phyloP scores from a whole-genome alignment of 2,113 vertebrate species.

The Hepsetus odoe region DNA sequence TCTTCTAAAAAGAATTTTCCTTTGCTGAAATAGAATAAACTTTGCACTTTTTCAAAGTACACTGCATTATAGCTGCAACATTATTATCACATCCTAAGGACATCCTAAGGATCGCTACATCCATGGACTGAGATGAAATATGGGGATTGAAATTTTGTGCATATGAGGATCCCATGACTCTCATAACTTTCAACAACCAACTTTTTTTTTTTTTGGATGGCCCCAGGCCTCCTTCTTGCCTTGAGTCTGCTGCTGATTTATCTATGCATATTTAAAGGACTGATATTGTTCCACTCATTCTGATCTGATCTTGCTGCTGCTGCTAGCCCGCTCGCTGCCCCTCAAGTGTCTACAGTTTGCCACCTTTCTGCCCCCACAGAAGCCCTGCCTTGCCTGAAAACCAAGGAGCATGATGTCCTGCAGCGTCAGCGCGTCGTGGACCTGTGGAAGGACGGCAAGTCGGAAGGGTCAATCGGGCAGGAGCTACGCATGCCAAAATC shows the following conservation, averaged over 20 bases:
- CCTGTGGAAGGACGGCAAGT: constrained; percentile 83
- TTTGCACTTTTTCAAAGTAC: constrained; percentile 17
- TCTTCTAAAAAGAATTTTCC: constrained; percentile 1
- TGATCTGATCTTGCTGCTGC: constrained; percentile 54
- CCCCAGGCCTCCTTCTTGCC: constrained; percentile 28
- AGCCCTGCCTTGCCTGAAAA: constrained; percentile 78
- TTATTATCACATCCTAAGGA: constrained; percentile 16
- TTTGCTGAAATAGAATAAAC: neutral
- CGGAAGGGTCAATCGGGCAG: constrained; percentile 79
- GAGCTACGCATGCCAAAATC: constrained; percentile 82
- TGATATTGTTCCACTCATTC: constrained; percentile 47
- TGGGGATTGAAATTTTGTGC: constrained; percentile 6
- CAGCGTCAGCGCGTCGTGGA: constrained; percentile 83
- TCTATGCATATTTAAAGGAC: constrained; percentile 46
- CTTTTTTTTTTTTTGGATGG: constrained; percentile 5
- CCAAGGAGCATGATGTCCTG: constrained; percentile 81
- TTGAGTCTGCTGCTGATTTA: constrained; percentile 29
- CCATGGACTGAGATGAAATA: constrained; percentile 10
- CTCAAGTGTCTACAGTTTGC: constrained; percentile 81
- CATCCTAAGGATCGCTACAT: constrained; percentile 13
- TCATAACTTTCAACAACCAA: neutral
- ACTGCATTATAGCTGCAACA: neutral
- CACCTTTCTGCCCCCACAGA: constrained; percentile 81
- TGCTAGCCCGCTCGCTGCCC: constrained; percentile 63
- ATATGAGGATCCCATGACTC: constrained; percentile 23